phyloP scores from a whole-genome alignment of 1,140 invertebrate species.

The Phenacoccus solenopsis region DNA sequence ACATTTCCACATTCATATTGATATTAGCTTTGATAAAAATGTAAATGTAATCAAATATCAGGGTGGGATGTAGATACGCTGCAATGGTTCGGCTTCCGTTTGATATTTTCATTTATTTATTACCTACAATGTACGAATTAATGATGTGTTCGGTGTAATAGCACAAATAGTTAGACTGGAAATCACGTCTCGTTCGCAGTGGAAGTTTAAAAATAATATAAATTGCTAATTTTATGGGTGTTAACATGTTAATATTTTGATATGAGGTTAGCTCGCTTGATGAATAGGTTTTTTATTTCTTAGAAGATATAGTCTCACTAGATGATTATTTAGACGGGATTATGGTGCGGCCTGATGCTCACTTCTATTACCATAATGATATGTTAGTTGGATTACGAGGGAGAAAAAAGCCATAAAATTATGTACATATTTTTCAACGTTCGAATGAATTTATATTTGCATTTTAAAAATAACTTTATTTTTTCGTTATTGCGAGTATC shows the following conservation, averaged over 20 bases:
- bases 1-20: slow-evolving; percentile 2
- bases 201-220: neutral
- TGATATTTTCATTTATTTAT: slow-evolving; percentile 1
- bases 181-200: neutral
- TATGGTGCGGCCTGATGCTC: neutral
- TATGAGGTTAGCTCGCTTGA: neutral
- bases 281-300: neutral
- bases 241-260: neutral
- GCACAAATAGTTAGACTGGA: neutral
- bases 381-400: neutral
- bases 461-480: neutral
- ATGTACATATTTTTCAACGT: neutral
- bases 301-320: neutral
- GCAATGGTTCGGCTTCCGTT: neutral
- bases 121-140: slow-evolving; percentile 2
- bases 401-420: neutral
- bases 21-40: neutral
- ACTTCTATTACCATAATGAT: neutral
- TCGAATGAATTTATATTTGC: too few relatives aligned
- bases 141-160: neutral
- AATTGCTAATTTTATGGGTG: slow-evolving; percentile 2
- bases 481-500: neutral
- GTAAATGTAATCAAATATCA: neutral
- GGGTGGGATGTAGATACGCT: neutral
- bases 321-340: neutral